Evolutionary conservation across 2,797 vertebrate genomes (phyloP).

Genomic region (Buceros bicornis): DNA sequence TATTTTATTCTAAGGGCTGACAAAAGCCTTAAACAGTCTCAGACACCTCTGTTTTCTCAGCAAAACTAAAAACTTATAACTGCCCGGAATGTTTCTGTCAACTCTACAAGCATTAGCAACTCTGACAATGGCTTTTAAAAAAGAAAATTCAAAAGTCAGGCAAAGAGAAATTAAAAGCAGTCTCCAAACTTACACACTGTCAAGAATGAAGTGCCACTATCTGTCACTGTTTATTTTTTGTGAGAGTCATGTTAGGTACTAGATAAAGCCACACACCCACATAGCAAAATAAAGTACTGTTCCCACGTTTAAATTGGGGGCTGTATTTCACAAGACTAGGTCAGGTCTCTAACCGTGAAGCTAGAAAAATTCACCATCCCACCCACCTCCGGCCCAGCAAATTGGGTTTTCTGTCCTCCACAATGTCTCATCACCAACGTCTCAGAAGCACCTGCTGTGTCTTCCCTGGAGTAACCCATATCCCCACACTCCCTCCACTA

Average conservation of each 20-base stretch:
- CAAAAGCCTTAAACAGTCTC: background rate
- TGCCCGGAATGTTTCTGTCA: background rate
- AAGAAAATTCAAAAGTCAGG: background rate
- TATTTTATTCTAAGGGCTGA: background rate
- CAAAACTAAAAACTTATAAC: background rate
- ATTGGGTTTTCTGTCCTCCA: background rate
- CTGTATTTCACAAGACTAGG: background rate
- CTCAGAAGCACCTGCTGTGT: background rate
- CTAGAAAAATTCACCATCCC: background rate
- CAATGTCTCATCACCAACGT: background rate
- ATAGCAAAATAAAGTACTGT: background rate
- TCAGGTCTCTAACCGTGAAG: background rate
- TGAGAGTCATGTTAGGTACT: background rate
- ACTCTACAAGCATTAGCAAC: background rate
- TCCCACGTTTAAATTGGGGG: background rate
- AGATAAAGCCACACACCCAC: background rate
- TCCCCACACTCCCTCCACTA: background rate
- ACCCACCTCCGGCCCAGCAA: background rate
- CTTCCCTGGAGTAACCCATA: background rate
- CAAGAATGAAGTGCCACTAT: background rate
- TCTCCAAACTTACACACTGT: background rate
- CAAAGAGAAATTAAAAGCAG: background rate
- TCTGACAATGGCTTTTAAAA: background rate
- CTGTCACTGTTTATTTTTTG: background rate
- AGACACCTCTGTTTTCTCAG: background rate